Evolutionary conservation across 2,888 invertebrate genomes (phyloP).

Genomic region (Hirtodrosophila cameraria): DNA sequence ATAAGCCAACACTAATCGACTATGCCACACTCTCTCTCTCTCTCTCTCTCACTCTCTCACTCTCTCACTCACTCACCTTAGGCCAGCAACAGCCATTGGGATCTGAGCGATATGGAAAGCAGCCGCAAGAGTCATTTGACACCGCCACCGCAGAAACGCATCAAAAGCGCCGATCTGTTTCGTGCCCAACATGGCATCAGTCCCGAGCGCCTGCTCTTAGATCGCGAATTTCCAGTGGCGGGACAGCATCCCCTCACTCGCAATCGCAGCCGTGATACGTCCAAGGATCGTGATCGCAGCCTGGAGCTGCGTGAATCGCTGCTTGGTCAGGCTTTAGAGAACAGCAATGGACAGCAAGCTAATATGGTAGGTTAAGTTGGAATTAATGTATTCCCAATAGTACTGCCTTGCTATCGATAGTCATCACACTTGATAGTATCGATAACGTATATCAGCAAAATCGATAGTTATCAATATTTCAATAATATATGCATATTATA

Average conservation of each 20-base stretch:
- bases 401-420: no score
- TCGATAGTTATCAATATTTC: no score
- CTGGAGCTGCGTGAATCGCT: conserved; percentile 89
- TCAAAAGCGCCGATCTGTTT: conserved; percentile 89
- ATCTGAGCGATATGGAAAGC: conserved; percentile 85
- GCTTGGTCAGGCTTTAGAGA: conserved; percentile 90
- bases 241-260: conserved; percentile 83
- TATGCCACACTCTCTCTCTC: not conserved
- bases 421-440: no score
- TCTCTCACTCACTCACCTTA: conserved; percentile 25
- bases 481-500: no score
- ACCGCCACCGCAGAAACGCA: conserved; percentile 88
- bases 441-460: no score
- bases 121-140: conserved; percentile 85
- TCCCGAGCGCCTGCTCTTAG: conserved; percentile 83
- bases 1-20: not conserved
- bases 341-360: conserved; percentile 86
- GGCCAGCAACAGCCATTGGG: conserved; percentile 85
- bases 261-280: conserved; percentile 80
- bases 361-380: conserved; percentile 59
- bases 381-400: no score
- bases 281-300: conserved; percentile 86
- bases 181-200: conserved; percentile 86
- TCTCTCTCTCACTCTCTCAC: not conserved
- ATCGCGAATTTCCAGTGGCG: conserved; percentile 82